Evolutionary conservation across 2,113 vertebrate genomes (phyloP).

Genomic region (Pygoscelis antarcticus): DNA sequence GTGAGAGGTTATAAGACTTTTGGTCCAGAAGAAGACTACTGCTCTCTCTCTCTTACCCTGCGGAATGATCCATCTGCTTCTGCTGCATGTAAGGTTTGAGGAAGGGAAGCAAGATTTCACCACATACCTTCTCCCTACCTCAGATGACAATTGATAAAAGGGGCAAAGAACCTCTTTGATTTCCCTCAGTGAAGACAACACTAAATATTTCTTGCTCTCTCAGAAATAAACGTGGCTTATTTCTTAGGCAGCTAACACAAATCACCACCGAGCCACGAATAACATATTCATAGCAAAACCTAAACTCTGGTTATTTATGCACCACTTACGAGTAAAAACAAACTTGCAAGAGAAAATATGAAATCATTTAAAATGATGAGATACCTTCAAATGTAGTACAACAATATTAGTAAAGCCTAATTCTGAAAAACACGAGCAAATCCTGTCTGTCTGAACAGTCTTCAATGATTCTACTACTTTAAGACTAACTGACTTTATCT

Average conservation of each 20-base stretch:
- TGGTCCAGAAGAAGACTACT: neutral
- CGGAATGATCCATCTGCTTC: neutral
- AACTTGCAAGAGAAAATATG: neutral
- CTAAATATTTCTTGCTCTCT: neutral
- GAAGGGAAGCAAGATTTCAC: neutral
- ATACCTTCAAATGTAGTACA: neutral
- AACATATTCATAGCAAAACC: neutral
- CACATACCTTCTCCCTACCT: neutral
- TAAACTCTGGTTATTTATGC: neutral
- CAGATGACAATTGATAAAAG: neutral
- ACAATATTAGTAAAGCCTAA: neutral
- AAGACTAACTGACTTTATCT: neutral
- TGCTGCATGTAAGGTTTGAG: neutral
- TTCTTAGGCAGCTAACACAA: neutral
- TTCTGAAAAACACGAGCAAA: neutral
- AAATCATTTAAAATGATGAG: neutral
- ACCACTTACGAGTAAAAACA: neutral
- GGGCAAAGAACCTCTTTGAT: neutral
- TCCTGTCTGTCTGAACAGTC: neutral
- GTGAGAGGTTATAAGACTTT: neutral
- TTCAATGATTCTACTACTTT: neutral
- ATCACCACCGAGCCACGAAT: neutral
- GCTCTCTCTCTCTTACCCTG: neutral
- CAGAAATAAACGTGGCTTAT: accelerated
- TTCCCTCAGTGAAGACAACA: neutral